Evolutionary conservation across 2,113 vertebrate genomes (phyloP), one percentile per base, ranked within the genome.

Genomic region (Brevimyrus niger): DNA sequence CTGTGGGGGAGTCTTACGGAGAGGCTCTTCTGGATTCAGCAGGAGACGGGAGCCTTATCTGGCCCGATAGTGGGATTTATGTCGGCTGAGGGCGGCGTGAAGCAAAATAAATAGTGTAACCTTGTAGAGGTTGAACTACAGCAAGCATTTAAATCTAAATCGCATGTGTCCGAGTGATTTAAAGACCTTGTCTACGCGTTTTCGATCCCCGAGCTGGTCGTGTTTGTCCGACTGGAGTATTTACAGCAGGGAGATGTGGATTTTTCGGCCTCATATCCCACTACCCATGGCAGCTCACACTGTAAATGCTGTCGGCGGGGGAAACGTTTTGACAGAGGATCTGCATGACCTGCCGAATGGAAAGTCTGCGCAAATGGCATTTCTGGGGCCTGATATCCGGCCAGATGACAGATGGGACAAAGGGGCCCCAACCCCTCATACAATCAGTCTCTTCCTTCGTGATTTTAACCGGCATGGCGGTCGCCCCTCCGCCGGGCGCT

Each of bases 31-130:
- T 55, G 31, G 19, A 13, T 53, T 13, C 38, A 0, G 58, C 17
- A 13, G 48, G 82, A 91, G 89, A 91, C 91, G 91, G 82, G 86
- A 91, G 92, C 90, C 89, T 90, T 88, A 92, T 91, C 92, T 46
- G 65, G 91, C 91, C 89, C 94, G 93, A 95, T 94, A 94, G 93
- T 89, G 92, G 92, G 89, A 89, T 94, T 93, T 87, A 55, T 87
- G 50, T 4, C 19, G 35, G 51, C 53, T 47, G 58, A 31, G 51
- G 35, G 27, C 92, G 93, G 89, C 90, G 58, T 90, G 89, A 91
- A 91, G 61, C 90, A 90, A 89, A 91, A 90, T 88, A 89, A 88
- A 90, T 90, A 38, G 65, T 47, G 44, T 23, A 89, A 91, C 89
- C 84, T 91, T 91, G 91, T 90, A 73, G 42, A 80, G 35, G 2